Base-by-base conservation (phyloP, 2,888 invertebrate genomes). In the Keiferia lycopersicella region DNA sequence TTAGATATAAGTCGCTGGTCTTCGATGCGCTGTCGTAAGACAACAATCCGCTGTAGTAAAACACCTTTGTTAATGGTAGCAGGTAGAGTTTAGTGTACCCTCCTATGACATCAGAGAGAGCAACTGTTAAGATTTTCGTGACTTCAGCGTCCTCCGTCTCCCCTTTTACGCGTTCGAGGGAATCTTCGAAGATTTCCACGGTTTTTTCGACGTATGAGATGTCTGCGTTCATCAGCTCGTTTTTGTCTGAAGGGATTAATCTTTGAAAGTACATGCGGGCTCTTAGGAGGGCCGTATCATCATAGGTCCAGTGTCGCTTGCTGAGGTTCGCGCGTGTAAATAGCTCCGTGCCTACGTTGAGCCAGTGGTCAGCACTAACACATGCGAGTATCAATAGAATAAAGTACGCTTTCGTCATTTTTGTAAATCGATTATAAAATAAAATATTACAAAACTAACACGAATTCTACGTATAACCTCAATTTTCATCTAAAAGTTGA, bases 11-110 rank as follows among this genome's bases (percentile, higher is more conserved):
- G 53, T 92, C 82, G 66, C 91, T 91, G 0, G 94, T 75, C 72
- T 91, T 93, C n/a, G 88, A 74, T 22, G 93, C 92, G 58, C 92
- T 92, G 0, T 86, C 79, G 74, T 92, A 93, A 50, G 92, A 87
- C 0, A 94, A 83, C 12, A 90, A 88, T 0, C 95, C 95, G 6
- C 93, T 93, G 69, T 95, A 95, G 80, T 91, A 95, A 0, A 93
- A 91, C 58, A 92, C 87, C 72, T 93, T 94, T 0, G 93, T 92
- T 0, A 93, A 78, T 0, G 95, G 95, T 12, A 95, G 73, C 11
- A 94, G 86, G 77, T 93, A 93, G 57, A 90, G 85, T 72, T 93
- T 92, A 26, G 95, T 79, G 73, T 94, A 94, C 14, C 94, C 94
- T 48, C 94, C 94, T 70, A 93, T 71, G 53, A 82, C 83, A 69